These are phyloP conservation scores for Drosophila pseudoobscura DNA, from an alignment of 1,140 invertebrate genomes.

Conservation along the genomic window DNA sequence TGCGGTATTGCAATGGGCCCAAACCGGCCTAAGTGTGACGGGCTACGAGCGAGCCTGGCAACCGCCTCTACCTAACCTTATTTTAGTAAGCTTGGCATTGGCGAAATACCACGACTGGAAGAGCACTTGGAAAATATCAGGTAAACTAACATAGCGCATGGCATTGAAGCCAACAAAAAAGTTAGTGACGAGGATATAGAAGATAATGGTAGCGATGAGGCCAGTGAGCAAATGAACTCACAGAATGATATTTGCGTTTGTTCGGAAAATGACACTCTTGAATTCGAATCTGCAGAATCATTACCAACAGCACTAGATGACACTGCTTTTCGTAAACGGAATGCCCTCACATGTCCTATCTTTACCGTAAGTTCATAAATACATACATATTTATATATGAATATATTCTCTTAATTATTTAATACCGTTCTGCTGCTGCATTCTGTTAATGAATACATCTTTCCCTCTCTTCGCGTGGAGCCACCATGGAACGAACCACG, in stretches of 20 bases:
- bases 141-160: constrained; percentile 13
- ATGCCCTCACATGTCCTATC: constrained; percentile 86
- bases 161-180: constrained; percentile 27
- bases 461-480: too few relatives aligned
- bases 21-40: too few relatives aligned
- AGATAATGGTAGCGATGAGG: constrained; percentile 44
- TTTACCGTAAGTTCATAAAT: constrained; percentile 84
- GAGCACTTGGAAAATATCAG: constrained; percentile 89
- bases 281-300: constrained; percentile 46
- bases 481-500: too few relatives aligned
- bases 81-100: constrained; percentile 95
- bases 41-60: too few relatives aligned
- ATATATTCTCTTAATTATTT: too few relatives aligned
- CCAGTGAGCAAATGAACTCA: constrained; percentile 46
- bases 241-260: constrained; percentile 58
- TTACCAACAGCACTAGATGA: constrained; percentile 26
- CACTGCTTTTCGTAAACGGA: constrained; percentile 79
- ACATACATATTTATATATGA: too few relatives aligned
- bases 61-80: constrained; percentile 70
- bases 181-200: constrained; percentile 32
- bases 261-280: constrained; percentile 43
- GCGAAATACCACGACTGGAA: constrained; percentile 91
- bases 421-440: too few relatives aligned
- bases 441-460: too few relatives aligned
- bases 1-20: too few relatives aligned